phyloP scores from a whole-genome alignment of 2,888 invertebrate genomes.

The Phengaris alcon region DNA sequence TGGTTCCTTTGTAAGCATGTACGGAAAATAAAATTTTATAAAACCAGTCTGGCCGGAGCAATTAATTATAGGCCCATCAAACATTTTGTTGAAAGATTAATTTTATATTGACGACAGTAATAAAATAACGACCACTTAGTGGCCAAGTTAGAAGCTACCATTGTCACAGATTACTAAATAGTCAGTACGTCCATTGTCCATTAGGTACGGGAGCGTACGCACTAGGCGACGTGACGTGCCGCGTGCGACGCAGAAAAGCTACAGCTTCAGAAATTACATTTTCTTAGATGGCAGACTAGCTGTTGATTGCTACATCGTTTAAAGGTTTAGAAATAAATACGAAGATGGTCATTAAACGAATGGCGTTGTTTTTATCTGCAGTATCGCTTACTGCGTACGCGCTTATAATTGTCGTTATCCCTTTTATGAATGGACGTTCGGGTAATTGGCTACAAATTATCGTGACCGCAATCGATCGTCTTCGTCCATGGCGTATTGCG shows the following conservation, averaged over 20 bases:
- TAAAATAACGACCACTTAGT: not conserved
- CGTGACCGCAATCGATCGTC: conserved; percentile 41
- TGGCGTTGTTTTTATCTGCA: too few species aligned
- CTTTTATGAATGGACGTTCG: conserved; percentile 33
- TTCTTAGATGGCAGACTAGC: too few species aligned
- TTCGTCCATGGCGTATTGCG: conserved; percentile 38
- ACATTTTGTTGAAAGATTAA: conserved; percentile 1
- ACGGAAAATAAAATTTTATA: not conserved
- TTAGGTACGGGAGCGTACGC: not conserved
- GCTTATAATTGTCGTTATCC: not conserved
- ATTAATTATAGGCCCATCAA: not conserved
- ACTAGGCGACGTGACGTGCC: not conserved
- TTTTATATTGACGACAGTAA: conserved; percentile 1
- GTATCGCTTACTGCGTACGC: too few species aligned
- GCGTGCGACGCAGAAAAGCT: too few species aligned
- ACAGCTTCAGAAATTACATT: too few species aligned
- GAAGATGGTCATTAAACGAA: too few species aligned
- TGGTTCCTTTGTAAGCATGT: not conserved
- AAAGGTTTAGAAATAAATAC: too few species aligned
- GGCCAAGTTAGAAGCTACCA: not conserved
- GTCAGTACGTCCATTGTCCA: too few species aligned
- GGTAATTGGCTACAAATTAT: conserved; percentile 43
- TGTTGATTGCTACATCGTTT: too few species aligned
- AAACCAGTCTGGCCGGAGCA: conserved; percentile 3
- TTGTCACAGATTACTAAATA: too few species aligned